Conservation (phyloP, 2,888 invertebrate genomes). For the Branchellion lobata region DNA sequence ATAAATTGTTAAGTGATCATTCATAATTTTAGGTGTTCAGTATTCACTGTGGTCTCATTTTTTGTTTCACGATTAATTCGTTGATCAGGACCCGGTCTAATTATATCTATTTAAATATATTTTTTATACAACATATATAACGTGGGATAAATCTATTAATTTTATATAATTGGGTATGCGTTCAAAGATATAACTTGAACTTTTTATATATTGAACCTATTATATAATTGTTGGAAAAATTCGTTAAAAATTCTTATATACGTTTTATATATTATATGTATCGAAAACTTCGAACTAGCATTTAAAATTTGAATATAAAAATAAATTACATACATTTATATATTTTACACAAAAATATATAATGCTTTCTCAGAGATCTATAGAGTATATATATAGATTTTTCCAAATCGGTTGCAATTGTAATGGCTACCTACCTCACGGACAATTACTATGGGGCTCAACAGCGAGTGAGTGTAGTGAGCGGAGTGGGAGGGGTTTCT, state of each 20-base stretch:
- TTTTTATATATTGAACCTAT: background rate
- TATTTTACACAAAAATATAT: background rate
- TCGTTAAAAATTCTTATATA: too few relatives aligned
- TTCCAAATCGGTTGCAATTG: background rate
- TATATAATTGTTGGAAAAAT: background rate
- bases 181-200: background rate
- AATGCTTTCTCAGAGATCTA: conserved; percentile 10
- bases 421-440: conserved; percentile 16
- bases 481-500: background rate
- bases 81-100: too few relatives aligned
- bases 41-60: too few relatives aligned
- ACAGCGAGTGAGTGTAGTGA: conserved; percentile 12
- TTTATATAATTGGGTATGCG: background rate
- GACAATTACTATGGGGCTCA: conserved; percentile 19
- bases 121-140: background rate
- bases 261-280: background rate
- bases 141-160: background rate
- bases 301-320: background rate
- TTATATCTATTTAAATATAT: background rate
- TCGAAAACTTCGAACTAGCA: background rate
- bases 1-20: too few relatives aligned
- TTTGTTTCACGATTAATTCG: too few relatives aligned
- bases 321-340: conserved; percentile 6
- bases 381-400: conserved; percentile 6
- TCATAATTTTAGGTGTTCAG: too few relatives aligned